Evolutionary conservation across 2,888 invertebrate genomes (phyloP).

Genomic region (Sceliomorpha sp.): DNA sequence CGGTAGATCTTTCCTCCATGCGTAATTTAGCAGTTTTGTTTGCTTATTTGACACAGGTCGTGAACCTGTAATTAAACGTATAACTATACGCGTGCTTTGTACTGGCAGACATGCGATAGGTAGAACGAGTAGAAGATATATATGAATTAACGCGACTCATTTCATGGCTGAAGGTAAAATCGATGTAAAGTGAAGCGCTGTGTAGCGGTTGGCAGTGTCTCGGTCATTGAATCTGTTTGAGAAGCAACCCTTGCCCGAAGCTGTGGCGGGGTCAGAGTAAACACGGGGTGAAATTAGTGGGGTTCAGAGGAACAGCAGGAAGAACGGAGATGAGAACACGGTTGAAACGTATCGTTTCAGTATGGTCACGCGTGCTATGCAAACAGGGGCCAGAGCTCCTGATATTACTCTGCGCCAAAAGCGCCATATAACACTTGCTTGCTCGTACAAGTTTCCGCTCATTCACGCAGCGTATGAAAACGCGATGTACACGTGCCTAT

Average conservation of each 20-base stretch:
- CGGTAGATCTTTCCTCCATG: no score
- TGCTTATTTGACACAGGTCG: no score
- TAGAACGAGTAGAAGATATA: conserved; percentile 14
- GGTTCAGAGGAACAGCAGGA: conserved; percentile 44
- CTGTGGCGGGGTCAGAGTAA: conserved; percentile 69
- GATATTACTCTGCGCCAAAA: conserved; percentile 67
- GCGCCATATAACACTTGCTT: conserved; percentile 39
- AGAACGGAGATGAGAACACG: conserved; percentile 54
- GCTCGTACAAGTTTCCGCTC: conserved; percentile 28
- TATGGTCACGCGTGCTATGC: conserved; percentile 75
- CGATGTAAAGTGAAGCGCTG: conserved; percentile 46
- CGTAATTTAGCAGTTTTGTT: no score
- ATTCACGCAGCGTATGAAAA: conserved; percentile 30
- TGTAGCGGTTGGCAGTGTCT: conserved; percentile 57
- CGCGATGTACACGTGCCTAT: conserved; percentile 7
- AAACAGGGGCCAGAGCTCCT: conserved; percentile 75
- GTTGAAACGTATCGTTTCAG: conserved; percentile 74
- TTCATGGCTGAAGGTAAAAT: conserved; percentile 37
- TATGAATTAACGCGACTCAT: conserved; percentile 41
- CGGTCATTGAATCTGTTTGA: conserved; percentile 77
- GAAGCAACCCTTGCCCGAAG: conserved; percentile 74
- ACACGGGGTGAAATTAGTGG: conserved; percentile 63
- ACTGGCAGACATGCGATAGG: conserved; percentile 2
- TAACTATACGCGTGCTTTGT: conserved; percentile 14
- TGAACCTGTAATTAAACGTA: conserved; percentile 19